Evolutionary conservation across 2,888 invertebrate genomes (phyloP), one percentile per base, ranked within the genome.

Genomic region (Thalpophila matura): DNA sequence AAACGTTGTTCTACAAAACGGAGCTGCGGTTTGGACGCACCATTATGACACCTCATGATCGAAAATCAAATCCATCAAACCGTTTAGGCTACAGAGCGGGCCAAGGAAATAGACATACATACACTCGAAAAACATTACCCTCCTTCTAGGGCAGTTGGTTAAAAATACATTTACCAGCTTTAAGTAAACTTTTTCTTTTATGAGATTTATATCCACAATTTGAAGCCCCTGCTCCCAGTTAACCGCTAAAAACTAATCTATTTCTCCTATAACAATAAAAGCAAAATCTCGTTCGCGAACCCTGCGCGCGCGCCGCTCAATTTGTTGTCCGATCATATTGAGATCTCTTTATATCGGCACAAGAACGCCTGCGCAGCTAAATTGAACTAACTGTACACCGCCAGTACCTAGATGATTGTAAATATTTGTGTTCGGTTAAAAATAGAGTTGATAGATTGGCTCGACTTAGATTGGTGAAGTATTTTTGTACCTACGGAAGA

Each of bases 311-410:
- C 65, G 63, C 68, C 62, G 67, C 81, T 82, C 90, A 89, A 89
- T 89, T 90, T 88, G 88, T 87, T 83, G 76, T 66, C 65, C 81
- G 85, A 89, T 89, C 89, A 80, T 83, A 88, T 88, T 88, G 87
- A 86, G 88, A 91, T 92, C 91, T 89, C 86, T 81, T 74, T 77
- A 82, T 76, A 79, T 79, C 84, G 83, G 82, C 78, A 58, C 72
- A 51, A 74, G 80, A 66, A 75, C 70, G 75, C 73, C 69, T 35
- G 79, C 67, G 73, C 76, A 47, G 77, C 75, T 87, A 89, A 90
- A 92, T 92, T 90, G 91, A 82, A 86, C 84, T 92, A 92, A 91
- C 93, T 88, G 92, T 90, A 89, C 81, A 45, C 54, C 37, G 56
- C 27, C 40, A 60, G 54, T 35, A n/a, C n/a, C n/a, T n/a, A 57